These are phyloP conservation scores for Enteromius radiatus DNA, from an alignment of 2,797 vertebrate genomes.

Conservation along the genomic window DNA sequence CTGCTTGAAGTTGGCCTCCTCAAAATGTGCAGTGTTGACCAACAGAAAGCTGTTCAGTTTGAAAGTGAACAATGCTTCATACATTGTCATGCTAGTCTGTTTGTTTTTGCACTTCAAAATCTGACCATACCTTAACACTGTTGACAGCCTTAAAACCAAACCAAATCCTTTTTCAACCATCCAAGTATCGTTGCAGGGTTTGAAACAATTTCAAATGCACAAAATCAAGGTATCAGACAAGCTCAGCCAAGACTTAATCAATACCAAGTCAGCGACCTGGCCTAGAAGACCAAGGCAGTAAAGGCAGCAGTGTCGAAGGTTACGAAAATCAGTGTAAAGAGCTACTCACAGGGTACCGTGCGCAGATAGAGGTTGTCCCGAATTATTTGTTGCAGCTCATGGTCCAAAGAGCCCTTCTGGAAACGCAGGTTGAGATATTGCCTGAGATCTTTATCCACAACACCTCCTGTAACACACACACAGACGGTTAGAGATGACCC, in stretches of 20 bases:
- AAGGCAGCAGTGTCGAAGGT: background rate
- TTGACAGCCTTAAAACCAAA: background rate
- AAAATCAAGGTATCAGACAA: background rate
- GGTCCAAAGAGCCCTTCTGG: conserved; percentile 97
- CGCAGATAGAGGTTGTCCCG: conserved; percentile 99
- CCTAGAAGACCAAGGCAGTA: background rate
- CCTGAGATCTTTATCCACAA: conserved; percentile 97
- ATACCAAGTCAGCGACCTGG: background rate
- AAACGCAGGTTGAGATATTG: conserved; percentile 99
- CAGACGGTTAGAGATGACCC: conserved; percentile 35
- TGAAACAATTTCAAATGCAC: background rate
- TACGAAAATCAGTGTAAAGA: background rate
- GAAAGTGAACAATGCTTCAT: background rate
- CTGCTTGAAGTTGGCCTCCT: background rate
- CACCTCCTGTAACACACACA: conserved; percentile 85
- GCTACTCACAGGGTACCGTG: conserved; percentile 95
- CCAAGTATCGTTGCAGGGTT: background rate
- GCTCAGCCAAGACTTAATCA: background rate
- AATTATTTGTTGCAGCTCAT: conserved; percentile 98
- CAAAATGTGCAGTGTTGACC: background rate
- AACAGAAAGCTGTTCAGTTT: background rate
- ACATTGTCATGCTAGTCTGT: background rate
- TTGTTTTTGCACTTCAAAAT: background rate
- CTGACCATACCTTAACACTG: background rate
- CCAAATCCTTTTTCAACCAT: background rate